Evolutionary conservation across 2,888 invertebrate genomes (phyloP), one percentile per base, ranked within the genome.

Genomic region (Himalopsyche kuldschensis): DNA sequence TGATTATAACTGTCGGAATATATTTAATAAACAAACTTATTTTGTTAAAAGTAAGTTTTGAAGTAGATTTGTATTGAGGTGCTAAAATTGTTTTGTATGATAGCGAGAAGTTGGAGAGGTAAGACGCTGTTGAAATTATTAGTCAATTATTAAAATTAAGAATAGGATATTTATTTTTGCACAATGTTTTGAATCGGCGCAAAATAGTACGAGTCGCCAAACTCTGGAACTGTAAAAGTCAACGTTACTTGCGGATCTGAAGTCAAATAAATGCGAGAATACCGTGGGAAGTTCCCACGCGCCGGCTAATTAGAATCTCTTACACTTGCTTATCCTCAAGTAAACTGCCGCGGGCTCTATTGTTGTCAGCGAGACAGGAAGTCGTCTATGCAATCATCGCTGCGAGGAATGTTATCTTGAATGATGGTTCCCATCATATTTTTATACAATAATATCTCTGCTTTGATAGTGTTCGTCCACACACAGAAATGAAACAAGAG

Each of bases 201-300:
- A 20, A 35, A 76, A 32, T 24, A 20, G 35, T 24, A 15, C 20
- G 41, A 76, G 76, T 20, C 75, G 32, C 75, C 75, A 75, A 31
- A 75, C 35, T 76, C 41, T 69, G n/a, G 35, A 76, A 76, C 76
- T 76, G 76, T 76, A 76, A 76, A 76, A 41, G 76, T n/a, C 76
- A 24, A 41, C 41, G n/a, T 20, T 76, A 24, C 76, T 76, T 24
- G 69, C 24, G 27, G 69, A 30, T 30, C 69, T 69, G 15, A 69
- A 69, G 69, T 69, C 77, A 82, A 55, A 79, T 77, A 79, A 78
- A 80, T 69, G 80, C 77, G 55, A 78, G 83, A 84, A 81, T 69
- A 77, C 78, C 79, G 85, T 86, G 86, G 82, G 86, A 86, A 85
- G 30, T 84, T 86, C 86, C 86, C 86, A 86, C 86, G 85, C 47